A percentile compares a stretch with the other conserved stretches of the same genome.
These are phyloP conservation scores for Piaya cayana DNA, from an alignment of 2,113 vertebrate genomes.

Conservation along the genomic window DNA sequence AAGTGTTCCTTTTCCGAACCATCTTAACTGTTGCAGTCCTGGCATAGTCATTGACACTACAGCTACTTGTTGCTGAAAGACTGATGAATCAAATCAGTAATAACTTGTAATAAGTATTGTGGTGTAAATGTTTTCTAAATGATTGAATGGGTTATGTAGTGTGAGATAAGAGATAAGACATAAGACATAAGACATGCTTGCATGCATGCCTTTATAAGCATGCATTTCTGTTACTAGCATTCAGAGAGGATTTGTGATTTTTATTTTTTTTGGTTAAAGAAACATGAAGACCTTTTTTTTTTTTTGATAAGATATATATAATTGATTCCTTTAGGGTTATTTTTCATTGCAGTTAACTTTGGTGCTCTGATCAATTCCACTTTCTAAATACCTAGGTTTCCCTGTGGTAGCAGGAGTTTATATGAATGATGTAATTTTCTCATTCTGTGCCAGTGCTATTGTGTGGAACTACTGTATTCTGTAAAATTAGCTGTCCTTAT, in stretches of 20 bases:
- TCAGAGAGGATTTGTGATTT: not conserved
- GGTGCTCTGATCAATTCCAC: not conserved
- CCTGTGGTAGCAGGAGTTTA: not conserved
- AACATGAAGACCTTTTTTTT: not conserved
- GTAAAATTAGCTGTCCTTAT: not conserved
- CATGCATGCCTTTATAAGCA: not conserved
- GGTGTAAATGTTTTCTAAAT: not conserved
- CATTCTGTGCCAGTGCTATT: not conserved
- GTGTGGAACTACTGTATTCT: not conserved
- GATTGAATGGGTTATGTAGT: not conserved
- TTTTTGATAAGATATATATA: not conserved
- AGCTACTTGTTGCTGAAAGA: not conserved
- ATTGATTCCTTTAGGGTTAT: not conserved
- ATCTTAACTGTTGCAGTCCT: not conserved
- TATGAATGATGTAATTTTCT: not conserved
- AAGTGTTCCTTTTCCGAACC: not conserved
- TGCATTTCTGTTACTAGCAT: not conserved
- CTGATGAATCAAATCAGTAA: not conserved
- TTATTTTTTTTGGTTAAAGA: not conserved
- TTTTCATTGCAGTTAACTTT: not conserved
- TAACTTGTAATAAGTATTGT: not conserved
- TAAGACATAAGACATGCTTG: not conserved
- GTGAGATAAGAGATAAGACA: not conserved
- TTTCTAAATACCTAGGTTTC: not conserved
- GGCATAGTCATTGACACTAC: not conserved